These are phyloP conservation scores for Colaptes auratus DNA, from an alignment of 2,113 vertebrate genomes.

Conservation along the genomic window DNA sequence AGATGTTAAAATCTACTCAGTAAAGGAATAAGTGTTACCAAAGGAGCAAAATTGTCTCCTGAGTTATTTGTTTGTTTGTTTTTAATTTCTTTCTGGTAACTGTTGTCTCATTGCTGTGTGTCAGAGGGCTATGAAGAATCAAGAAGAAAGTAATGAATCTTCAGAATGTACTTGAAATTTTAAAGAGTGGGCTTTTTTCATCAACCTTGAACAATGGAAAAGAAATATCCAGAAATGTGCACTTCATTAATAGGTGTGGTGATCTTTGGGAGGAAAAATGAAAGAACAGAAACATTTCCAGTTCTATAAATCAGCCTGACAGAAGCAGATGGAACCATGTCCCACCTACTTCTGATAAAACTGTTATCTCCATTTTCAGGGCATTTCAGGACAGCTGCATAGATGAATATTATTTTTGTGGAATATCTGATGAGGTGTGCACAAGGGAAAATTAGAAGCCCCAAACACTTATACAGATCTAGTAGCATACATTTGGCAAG, in stretches of 20 bases:
- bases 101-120: background rate
- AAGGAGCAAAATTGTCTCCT: background rate
- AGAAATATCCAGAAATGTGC: background rate
- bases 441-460: constrained; percentile 34
- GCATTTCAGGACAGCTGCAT: constrained; percentile 30
- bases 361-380: constrained; percentile 20
- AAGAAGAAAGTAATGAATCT: background rate
- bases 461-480: too few species aligned
- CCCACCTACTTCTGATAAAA: constrained; percentile 54
- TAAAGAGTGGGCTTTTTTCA: background rate
- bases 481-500: too few species aligned
- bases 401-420: background rate
- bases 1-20: background rate
- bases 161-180: background rate
- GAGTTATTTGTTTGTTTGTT: background rate
- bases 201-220: background rate
- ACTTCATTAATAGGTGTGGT: constrained; percentile 35
- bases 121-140: background rate
- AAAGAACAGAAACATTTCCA: constrained; percentile 42
- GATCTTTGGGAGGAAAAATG: constrained; percentile 5
- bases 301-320: constrained; percentile 25
- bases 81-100: background rate
- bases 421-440: constrained; percentile 46
- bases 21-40: background rate
- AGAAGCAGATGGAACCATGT: constrained; percentile 9